These are phyloP conservation scores for Alviniconcha strummeri DNA, from an alignment of 2,888 invertebrate species.

Conservation along the genomic window DNA sequence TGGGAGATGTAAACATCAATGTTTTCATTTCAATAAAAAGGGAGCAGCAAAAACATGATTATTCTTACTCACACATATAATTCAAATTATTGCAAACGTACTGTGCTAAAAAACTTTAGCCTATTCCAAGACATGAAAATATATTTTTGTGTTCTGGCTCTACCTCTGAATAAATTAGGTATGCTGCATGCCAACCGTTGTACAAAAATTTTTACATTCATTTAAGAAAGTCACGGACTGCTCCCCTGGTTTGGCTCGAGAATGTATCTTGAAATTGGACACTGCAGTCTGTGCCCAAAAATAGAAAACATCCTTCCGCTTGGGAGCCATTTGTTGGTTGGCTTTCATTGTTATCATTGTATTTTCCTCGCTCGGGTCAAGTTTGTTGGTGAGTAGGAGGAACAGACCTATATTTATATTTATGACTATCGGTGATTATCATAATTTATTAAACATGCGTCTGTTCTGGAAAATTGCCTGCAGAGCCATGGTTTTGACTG, in stretches of 20 bases:
- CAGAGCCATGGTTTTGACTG: not conserved
- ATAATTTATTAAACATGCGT: constrained; percentile 61
- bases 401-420: constrained; percentile 56
- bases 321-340: constrained; percentile 37
- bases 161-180: no score
- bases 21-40: not conserved
- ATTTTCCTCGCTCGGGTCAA: constrained; percentile 18
- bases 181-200: no score
- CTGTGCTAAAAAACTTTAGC: not conserved
- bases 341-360: constrained; percentile 24
- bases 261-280: constrained; percentile 36
- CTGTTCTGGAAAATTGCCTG: constrained; percentile 7
- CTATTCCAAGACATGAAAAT: no score
- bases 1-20: no score
- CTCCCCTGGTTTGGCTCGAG: constrained; percentile 30
- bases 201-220: not conserved
- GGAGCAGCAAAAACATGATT: constrained; percentile 16
- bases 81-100: not conserved
- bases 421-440: constrained; percentile 59
- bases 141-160: no score
- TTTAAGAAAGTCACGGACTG: not conserved
- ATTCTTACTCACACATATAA: not conserved
- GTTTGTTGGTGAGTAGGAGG: constrained; percentile 42
- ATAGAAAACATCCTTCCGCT: constrained; percentile 37
- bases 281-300: constrained; percentile 37